Base-by-base conservation (phyloP, 2,888 invertebrate genomes). In the Coleophora deauratella region DNA sequence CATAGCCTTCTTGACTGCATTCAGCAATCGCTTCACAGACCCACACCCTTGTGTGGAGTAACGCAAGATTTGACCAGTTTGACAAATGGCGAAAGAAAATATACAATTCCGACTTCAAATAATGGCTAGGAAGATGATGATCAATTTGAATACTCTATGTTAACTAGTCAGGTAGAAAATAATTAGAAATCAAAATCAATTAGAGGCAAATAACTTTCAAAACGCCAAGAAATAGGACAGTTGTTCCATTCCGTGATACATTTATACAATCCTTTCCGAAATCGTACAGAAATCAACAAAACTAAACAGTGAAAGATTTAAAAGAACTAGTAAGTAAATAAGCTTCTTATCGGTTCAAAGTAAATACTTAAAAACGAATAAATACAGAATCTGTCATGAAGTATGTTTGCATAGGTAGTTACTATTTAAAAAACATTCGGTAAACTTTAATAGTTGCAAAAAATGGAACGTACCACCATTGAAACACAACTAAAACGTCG, bases 401-500 rank as follows among this genome's bases (percentile, higher is more conserved):
- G 21, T 14, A 13, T 31, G 52, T 51, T 46, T 54, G 51, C 51
- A 54, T 51, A 57, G 50, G 55, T 21, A 52, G 33, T 49, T 27
- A 33, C 32, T 38, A 46, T 15, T 38, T 36, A 41, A 38, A 21
- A 21, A 21, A 21, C 21, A 21, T 21, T 21, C 21, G 52, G 54
- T 50, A 41, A 43, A 51, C 44, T 48, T 52, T 47, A 47, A 44
- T 43, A 42, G 44, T 54, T 21, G 21, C 6, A 21, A 21, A 21
- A 21, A 21, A 21, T 21, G 21, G 21, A 21, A 21, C 37, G 37
- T 44, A 39, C 42, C 30, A 64, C 71, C 72, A 74, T 66, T 57
- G 42, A 58, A 71, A 75, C 72, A 74, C 52, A 77, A 76, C 74
- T 74, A 75, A 74, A 75, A 76, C 76, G 73, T 61, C 74, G 57